These are phyloP conservation scores for Dexiosoma caninum DNA, from an alignment of 2,888 invertebrate species.

Conservation along the genomic window DNA sequence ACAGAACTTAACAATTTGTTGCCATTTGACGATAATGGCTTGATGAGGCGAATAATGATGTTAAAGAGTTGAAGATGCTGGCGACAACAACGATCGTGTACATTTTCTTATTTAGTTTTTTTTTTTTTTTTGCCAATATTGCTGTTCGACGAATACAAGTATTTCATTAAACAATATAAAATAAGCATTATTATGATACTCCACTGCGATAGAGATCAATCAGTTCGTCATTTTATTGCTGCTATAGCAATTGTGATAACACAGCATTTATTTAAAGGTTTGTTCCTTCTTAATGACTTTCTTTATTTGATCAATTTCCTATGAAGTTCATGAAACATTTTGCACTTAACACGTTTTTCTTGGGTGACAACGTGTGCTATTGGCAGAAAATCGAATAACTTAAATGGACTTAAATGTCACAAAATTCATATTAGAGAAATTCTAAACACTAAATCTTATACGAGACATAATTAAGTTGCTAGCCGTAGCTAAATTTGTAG, in stretches of 20 bases:
- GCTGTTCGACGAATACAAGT: conserved; percentile 14
- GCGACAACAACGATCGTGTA: conserved; percentile 32
- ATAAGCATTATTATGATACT: conserved; percentile 42
- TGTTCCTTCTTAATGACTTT: conserved; percentile 2
- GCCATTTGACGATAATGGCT: conserved; percentile 42
- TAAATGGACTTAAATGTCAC: neutral
- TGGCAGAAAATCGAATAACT: neutral
- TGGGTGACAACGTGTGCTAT: neutral
- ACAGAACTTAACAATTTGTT: conserved; percentile 45
- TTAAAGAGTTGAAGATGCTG: conserved; percentile 27
- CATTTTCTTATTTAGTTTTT: too few relatives aligned
- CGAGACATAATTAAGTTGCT: too few relatives aligned
- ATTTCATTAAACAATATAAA: conserved; percentile 43
- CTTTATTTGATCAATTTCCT: neutral
- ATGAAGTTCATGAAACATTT: neutral
- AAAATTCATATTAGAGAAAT: neutral
- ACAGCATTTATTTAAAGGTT: neutral
- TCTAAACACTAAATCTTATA: too few relatives aligned
- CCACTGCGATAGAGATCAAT: conserved; percentile 44
- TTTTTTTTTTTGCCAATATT: conserved; percentile 38
- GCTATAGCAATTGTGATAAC: neutral
- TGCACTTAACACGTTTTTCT: neutral
- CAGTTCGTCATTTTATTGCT: conserved; percentile 22
- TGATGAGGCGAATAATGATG: conserved; percentile 35
- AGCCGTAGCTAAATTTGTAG: too few relatives aligned